phyloP scores from a whole-genome alignment of 2,797 vertebrate genomes.

The Spinus pinus region DNA sequence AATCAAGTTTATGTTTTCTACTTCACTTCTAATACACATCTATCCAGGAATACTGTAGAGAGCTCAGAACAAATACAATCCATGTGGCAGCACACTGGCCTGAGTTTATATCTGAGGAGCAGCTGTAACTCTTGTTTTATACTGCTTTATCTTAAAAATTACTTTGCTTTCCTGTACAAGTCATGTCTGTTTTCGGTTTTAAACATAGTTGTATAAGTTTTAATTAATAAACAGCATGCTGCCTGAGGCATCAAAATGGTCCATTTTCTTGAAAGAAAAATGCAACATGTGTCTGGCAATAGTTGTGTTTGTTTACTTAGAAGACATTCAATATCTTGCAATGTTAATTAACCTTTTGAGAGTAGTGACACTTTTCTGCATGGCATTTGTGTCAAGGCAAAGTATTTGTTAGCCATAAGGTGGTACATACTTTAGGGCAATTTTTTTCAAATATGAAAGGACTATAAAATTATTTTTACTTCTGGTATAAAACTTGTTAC shows the following conservation, averaged over 20 bases:
- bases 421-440: not conserved
- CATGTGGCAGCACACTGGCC: not conserved
- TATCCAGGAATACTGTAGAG: not conserved
- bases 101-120: not conserved
- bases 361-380: not conserved
- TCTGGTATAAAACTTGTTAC: not conserved
- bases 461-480: not conserved
- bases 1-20: not conserved
- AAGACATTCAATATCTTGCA: not conserved
- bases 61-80: not conserved
- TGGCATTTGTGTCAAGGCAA: not conserved
- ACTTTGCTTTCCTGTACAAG: not conserved
- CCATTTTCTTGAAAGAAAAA: conserved; percentile 17
- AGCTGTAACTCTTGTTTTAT: not conserved
- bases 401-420: not conserved
- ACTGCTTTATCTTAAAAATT: not conserved
- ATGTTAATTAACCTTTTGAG: not conserved
- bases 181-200: not conserved
- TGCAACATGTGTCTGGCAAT: not conserved
- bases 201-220: not conserved
- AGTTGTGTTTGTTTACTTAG: not conserved
- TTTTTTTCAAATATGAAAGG: not conserved
- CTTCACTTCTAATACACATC: not conserved
- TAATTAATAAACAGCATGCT: not conserved
- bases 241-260: not conserved